Conservation (phyloP, 2,113 vertebrate species). For the Pterophyllum scalare region DNA sequence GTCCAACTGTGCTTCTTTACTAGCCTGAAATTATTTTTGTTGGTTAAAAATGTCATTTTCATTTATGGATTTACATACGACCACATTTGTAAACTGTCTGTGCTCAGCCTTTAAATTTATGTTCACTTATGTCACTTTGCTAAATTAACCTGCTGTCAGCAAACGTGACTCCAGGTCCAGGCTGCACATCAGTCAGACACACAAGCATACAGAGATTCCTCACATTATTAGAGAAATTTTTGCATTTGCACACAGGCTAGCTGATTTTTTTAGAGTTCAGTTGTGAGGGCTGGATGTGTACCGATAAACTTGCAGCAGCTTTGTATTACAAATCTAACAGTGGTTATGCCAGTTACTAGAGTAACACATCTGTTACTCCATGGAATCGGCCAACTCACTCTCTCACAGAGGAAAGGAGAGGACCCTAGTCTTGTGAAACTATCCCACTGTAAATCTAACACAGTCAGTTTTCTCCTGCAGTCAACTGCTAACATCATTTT, state of each 20-base stretch:
- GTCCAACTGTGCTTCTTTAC: not conserved
- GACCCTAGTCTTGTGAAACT: not conserved
- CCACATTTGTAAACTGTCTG: not conserved
- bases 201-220: not conserved
- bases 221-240: not conserved
- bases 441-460: conserved; percentile 27
- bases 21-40: not conserved
- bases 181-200: not conserved
- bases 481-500: conserved; percentile 7
- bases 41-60: not conserved
- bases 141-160: not conserved
- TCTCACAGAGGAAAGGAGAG: not conserved
- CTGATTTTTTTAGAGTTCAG: conserved; percentile 17
- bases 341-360: conserved; percentile 15
- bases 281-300: conserved; percentile 14
- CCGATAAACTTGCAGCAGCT: conserved; percentile 21
- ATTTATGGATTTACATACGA: not conserved
- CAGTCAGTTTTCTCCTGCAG: conserved; percentile 29
- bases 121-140: not conserved
- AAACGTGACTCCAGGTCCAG: not conserved
- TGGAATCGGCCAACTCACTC: conserved; percentile 23
- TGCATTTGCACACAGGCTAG: not conserved
- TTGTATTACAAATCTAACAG: conserved; percentile 30
- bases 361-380: conserved; percentile 36
- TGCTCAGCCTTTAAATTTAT: not conserved